Conservation (phyloP, 2,113 vertebrate species). For the Brachypodius melanocephalos region DNA sequence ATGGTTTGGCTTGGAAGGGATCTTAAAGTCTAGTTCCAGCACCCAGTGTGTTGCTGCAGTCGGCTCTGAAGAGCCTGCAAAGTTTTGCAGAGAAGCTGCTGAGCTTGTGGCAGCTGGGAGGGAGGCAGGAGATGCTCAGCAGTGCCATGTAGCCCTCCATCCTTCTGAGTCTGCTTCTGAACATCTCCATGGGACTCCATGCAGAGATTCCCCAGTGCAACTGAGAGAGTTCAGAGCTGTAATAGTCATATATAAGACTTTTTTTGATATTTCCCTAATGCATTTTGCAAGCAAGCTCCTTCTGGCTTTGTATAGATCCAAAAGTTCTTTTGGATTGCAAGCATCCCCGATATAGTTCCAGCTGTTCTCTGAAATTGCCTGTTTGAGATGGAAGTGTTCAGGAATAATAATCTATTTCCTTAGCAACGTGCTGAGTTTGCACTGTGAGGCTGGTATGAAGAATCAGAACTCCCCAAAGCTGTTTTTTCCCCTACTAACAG, state of each 20-base stretch:
- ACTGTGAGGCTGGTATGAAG: background rate
- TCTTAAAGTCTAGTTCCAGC: background rate
- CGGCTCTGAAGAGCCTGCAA: background rate
- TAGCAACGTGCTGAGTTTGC: background rate
- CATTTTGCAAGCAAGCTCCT: background rate
- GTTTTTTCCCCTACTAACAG: background rate
- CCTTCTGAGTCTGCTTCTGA: background rate
- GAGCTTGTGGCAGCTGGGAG: background rate
- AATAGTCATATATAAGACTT: background rate
- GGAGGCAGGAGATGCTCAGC: background rate
- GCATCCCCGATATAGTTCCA: fast-evolving
- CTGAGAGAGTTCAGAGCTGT: background rate
- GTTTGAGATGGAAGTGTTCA: background rate
- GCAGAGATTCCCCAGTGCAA: background rate
- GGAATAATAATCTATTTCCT: background rate
- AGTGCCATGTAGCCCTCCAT: background rate
- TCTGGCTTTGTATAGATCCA: background rate
- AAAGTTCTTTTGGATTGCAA: background rate
- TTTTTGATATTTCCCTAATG: background rate
- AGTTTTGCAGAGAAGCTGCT: background rate
- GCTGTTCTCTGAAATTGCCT: background rate
- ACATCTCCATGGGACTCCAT: background rate
- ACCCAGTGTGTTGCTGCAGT: background rate
- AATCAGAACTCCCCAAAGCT: background rate
- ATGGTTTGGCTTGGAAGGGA: background rate